A percentile compares a stretch with the other conserved stretches of the same genome.
Evolutionary conservation across 2,888 invertebrate species (phyloP).

Genomic region (Leucoma salicis): DNA sequence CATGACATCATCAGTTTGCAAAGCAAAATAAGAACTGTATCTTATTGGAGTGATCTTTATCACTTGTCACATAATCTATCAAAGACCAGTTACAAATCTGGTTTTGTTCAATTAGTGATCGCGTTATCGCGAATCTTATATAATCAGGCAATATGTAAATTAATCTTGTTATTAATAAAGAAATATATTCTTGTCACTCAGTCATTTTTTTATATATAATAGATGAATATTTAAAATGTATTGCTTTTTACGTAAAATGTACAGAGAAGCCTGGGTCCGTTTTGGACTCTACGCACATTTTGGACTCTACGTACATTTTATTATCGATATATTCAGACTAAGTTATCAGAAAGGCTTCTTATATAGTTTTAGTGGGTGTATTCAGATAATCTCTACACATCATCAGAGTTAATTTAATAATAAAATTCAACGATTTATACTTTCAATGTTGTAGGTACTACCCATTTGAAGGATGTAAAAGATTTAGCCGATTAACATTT

Average conservation of each 20-base stretch:
- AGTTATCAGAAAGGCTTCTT: no score
- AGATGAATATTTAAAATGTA: no score
- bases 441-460: no score
- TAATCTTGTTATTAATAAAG: constrained; percentile 23
- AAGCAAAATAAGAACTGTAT: constrained; percentile 25
- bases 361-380: no score
- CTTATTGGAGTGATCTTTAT: constrained; percentile 21
- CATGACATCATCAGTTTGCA: constrained; percentile 27
- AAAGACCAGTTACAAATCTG: constrained; percentile 38
- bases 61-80: constrained; percentile 37
- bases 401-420: no score
- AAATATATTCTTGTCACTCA: constrained; percentile 32
- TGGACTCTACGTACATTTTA: no score
- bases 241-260: no score
- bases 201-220: constrained; percentile 19
- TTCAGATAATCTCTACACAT: no score
- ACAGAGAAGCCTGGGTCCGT: no score
- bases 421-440: no score
- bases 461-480: neutral
- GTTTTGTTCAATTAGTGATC: constrained; percentile 32
- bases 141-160: constrained; percentile 36
- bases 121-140: constrained; percentile 29
- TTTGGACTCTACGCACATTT: no score
- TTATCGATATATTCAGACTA: no score
- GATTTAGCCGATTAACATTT: constrained; percentile 1